Evolutionary conservation across 35 echinoderm and acorn worm species (phyloP).

Genomic region (Apostichopus californicus): DNA sequence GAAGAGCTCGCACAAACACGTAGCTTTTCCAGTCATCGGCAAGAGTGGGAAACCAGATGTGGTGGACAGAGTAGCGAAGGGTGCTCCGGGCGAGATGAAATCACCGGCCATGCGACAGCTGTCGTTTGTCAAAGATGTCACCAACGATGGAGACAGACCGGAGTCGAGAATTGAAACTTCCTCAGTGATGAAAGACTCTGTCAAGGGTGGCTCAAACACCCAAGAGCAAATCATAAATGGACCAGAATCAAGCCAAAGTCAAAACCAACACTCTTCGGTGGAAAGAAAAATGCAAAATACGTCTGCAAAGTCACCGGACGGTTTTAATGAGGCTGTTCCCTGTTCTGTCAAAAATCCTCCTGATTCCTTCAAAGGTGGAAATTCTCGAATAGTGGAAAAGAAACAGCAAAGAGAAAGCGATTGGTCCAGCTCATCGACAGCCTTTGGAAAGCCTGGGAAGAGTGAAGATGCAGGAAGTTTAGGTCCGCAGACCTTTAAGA

Average conservation of each 20-base stretch:
- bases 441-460: not conserved
- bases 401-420: not conserved
- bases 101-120: constrained; percentile 45
- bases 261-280: not conserved
- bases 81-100: constrained; percentile 20
- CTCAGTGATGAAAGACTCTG: not conserved
- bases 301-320: not conserved
- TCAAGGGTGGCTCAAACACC: not conserved
- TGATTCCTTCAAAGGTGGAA: not conserved
- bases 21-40: not conserved
- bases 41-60: constrained; percentile 16
- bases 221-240: not conserved
- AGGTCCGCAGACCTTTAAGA: not conserved
- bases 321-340: not conserved
- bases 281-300: not conserved
- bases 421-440: not conserved
- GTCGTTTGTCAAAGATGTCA: not conserved
- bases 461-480: not conserved
- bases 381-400: not conserved
- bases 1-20: not conserved
- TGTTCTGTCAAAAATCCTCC: not conserved
- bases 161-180: not conserved
- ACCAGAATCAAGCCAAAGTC: not conserved
- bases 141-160: not conserved
- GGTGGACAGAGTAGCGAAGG: not conserved